phyloP scores from a whole-genome alignment of 2,113 vertebrate species.

The Ailurus styani region DNA sequence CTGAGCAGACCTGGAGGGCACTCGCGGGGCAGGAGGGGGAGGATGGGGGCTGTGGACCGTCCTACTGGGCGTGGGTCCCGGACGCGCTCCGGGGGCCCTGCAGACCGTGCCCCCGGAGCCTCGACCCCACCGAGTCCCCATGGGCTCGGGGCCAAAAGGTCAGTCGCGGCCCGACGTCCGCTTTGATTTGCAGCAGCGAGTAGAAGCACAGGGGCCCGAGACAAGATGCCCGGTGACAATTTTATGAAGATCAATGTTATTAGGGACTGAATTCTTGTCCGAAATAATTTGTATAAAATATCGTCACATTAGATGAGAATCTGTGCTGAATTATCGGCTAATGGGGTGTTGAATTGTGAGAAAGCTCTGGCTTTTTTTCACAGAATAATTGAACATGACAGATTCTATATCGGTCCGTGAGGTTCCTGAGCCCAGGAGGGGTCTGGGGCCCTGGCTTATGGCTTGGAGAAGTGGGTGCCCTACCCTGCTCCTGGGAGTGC shows the following conservation, averaged over 20 bases:
- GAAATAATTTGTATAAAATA: constrained; percentile 60
- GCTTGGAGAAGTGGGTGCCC: neutral
- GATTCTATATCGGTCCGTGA: rapidly evolving
- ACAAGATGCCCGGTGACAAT: constrained; percentile 22
- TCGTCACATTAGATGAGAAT: constrained; percentile 49
- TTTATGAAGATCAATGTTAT: constrained; percentile 65
- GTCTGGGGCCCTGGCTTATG: rapidly evolving
- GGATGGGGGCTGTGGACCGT: rapidly evolving
- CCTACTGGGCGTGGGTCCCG: rapidly evolving
- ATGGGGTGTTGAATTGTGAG: neutral
- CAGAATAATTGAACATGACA: neutral
- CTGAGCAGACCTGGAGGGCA: too few species aligned
- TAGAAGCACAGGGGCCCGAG: neutral
- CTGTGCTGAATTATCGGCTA: constrained; percentile 39
- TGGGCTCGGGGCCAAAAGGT: rapidly evolving
- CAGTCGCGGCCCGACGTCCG: rapidly evolving
- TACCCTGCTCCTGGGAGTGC: rapidly evolving
- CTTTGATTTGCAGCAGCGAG: neutral
- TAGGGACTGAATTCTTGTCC: constrained; percentile 38
- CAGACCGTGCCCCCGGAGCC: rapidly evolving
- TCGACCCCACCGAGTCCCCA: rapidly evolving
- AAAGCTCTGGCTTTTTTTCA: neutral
- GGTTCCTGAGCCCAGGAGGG: neutral
- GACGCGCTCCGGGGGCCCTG: rapidly evolving
- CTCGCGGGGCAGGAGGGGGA: too few species aligned